phyloP scores from a whole-genome alignment of 2,888 invertebrate species.

The Nebria brevicollis region DNA sequence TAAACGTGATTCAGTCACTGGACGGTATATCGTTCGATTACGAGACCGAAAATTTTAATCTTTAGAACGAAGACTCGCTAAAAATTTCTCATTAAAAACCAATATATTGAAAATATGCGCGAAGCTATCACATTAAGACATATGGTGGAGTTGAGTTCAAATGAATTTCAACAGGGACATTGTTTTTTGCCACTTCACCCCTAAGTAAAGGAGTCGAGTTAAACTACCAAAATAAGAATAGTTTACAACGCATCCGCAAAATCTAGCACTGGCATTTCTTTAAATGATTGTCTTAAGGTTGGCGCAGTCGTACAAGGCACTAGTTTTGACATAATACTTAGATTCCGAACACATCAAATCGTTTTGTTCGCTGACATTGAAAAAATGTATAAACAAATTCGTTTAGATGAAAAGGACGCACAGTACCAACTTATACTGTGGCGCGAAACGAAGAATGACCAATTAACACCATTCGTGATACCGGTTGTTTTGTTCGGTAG shows the following conservation, averaged over 20 bases:
- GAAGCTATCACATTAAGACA: background rate
- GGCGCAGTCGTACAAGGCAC: no score
- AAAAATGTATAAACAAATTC: no score
- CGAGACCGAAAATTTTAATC: background rate
- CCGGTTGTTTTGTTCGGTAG: no score
- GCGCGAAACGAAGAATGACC: no score
- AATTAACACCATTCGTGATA: no score
- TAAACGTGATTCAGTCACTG: background rate
- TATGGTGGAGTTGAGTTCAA: background rate
- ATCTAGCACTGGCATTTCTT: no score
- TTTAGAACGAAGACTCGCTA: conserved; percentile 12
- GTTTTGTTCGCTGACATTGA: no score
- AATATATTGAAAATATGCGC: conserved; percentile 9
- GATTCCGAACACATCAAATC: no score
- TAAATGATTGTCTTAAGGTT: no score
- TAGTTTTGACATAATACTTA: no score
- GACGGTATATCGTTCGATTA: conserved; percentile 11
- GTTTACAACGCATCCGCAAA: background rate
- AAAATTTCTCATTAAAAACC: conserved; percentile 5
- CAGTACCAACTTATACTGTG: no score
- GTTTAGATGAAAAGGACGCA: no score
- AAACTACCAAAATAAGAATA: conserved; percentile 7
- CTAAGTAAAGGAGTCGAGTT: background rate
- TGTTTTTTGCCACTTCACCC: conserved; percentile 12
- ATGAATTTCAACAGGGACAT: background rate